Conservation (phyloP, 1,140 invertebrate species). For the Micrasema longulum region DNA sequence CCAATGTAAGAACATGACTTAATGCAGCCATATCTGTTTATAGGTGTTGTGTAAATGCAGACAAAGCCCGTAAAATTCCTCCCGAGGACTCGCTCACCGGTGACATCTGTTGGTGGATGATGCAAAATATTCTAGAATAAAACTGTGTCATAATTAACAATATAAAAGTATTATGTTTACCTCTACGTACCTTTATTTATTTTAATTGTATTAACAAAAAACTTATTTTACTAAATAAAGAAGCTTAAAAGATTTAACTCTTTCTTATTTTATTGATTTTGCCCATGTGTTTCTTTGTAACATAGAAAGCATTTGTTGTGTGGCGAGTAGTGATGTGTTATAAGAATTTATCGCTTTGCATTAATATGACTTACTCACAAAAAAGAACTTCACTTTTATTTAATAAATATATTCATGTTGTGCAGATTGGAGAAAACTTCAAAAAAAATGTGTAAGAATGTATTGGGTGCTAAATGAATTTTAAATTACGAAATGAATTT, state of each 20-base stretch:
- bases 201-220: constrained; percentile 53
- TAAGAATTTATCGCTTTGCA: background rate
- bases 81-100: constrained; percentile 39
- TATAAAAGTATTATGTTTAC: constrained; percentile 42
- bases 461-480: no score
- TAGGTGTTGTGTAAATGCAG: constrained; percentile 59
- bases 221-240: constrained; percentile 55
- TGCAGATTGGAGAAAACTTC: no score
- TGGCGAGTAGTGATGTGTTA: constrained; percentile 6
- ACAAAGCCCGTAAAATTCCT: constrained; percentile 43
- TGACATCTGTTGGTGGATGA: constrained; percentile 48
- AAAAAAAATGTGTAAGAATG: no score
- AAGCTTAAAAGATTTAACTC: constrained; percentile 50
- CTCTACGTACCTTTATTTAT: constrained; percentile 55
- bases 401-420: no score
- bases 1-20: constrained; percentile 23
- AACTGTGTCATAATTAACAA: constrained; percentile 37
- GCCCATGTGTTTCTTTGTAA: constrained; percentile 36
- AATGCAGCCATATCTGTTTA: constrained; percentile 54
- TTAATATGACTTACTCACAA: no score
- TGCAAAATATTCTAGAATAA: constrained; percentile 48
- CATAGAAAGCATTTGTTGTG: constrained; percentile 35
- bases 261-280: constrained; percentile 41
- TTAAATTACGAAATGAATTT: no score
- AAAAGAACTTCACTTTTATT: no score